Conservation (phyloP, 37 sponge, comb jelly and placozoan species). For the Chondrilla cf. caribensis region DNA sequence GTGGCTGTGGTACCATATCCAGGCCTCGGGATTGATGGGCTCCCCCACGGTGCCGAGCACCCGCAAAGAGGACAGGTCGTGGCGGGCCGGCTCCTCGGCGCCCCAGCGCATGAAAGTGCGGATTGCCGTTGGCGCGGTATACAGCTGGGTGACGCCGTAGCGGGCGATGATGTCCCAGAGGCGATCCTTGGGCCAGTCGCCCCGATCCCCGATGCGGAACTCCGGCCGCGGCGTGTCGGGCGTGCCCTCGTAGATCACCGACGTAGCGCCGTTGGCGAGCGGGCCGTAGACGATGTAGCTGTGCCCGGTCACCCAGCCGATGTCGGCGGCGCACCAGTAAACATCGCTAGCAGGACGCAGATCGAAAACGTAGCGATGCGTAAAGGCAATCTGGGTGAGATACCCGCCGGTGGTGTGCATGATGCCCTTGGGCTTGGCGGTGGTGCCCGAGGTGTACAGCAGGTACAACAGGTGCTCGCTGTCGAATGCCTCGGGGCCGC, state of each 20-base stretch:
- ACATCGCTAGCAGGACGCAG: constrained; percentile 6
- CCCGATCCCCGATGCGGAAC: background rate
- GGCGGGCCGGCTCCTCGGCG: background rate
- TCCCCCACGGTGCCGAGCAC: constrained; percentile 34
- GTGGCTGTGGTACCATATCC: constrained; percentile 37
- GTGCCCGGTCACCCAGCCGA: background rate
- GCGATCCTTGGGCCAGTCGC: background rate
- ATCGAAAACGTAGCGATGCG: constrained; percentile 19
- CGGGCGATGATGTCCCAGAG: background rate
- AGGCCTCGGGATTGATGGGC: constrained; percentile 53
- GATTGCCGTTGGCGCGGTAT: background rate
- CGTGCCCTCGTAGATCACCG: background rate
- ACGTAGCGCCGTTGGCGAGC: background rate
- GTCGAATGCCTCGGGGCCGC: background rate
- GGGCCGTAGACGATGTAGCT: background rate
- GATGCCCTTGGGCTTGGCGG: no score
- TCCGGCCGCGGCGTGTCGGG: background rate
- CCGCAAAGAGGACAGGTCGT: background rate
- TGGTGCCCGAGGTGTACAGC: no score
- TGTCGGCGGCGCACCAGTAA: background rate
- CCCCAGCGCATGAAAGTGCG: background rate
- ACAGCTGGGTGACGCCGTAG: background rate
- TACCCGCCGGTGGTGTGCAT: constrained; percentile 8
- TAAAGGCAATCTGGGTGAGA: background rate
- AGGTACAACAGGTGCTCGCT: no score